These are phyloP conservation scores for Drosophila mauritiana DNA, from an alignment of 1,140 invertebrate genomes.

Conservation along the genomic window DNA sequence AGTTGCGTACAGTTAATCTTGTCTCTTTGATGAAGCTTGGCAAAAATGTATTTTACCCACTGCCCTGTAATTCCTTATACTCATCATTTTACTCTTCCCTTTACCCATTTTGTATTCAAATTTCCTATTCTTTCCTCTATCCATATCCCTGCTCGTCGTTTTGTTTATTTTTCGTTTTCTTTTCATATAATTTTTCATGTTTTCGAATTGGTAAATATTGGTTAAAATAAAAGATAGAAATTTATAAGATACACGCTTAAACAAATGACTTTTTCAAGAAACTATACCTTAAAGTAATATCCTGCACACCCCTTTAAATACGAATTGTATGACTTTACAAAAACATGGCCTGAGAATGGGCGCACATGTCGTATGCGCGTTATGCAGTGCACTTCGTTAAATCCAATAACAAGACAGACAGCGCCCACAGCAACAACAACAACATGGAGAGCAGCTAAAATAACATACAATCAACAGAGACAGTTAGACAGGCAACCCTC, in stretches of 20 bases:
- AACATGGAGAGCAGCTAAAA: conserved; percentile 31
- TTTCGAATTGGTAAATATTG: too few relatives aligned
- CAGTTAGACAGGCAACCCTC: conserved; percentile 29
- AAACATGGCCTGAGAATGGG: conserved; percentile 28
- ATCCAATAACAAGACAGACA: conserved; percentile 54
- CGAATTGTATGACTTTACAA: conserved; percentile 2
- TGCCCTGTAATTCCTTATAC: background rate
- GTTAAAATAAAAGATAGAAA: too few relatives aligned
- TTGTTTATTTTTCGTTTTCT: too few relatives aligned
- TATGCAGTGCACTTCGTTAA: conserved; percentile 51
- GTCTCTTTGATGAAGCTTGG: background rate
- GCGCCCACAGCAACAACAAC: conserved; percentile 20
- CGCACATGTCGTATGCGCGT: conserved; percentile 47
- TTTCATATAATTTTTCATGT: too few relatives aligned
- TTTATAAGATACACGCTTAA: too few relatives aligned
- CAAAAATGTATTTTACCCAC: too few relatives aligned
- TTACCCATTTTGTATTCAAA: too few relatives aligned
- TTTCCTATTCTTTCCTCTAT: too few relatives aligned
- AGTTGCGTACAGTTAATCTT: background rate
- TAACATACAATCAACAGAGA: conserved; percentile 49
- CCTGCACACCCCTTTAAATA: conserved; percentile 1
- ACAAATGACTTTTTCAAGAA: background rate
- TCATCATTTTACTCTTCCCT: too few relatives aligned
- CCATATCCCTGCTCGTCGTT: too few relatives aligned
- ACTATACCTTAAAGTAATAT: background rate